These are phyloP conservation scores for Dasyurus viverrinus DNA, from an alignment of 2,113 vertebrate genomes.

Conservation along the genomic window DNA sequence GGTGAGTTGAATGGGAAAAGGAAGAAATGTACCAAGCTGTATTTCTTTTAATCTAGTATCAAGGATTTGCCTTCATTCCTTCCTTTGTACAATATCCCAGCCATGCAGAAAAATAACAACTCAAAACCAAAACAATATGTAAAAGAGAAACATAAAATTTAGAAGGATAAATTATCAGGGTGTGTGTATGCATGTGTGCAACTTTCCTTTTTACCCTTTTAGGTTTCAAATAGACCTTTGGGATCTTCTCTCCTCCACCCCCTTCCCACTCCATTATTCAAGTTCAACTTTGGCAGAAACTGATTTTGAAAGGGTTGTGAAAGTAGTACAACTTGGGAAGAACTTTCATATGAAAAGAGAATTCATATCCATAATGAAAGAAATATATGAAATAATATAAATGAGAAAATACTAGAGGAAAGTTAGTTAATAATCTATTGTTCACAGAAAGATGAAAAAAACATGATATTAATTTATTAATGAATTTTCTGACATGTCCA, in stretches of 20 bases:
- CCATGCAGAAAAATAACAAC: neutral
- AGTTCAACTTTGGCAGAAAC: neutral
- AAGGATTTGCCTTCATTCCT: neutral
- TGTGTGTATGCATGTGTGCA: neutral
- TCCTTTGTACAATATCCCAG: neutral
- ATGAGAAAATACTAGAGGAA: neutral
- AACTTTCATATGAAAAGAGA: neutral
- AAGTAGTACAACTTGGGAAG: neutral
- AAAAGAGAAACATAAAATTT: neutral
- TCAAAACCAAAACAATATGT: neutral
- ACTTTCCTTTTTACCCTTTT: neutral
- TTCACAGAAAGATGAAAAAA: neutral
- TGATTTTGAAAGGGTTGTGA: neutral
- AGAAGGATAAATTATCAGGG: neutral
- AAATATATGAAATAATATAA: neutral
- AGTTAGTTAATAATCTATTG: neutral
- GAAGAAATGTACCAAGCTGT: neutral
- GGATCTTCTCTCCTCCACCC: neutral
- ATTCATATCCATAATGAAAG: neutral
- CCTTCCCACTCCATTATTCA: neutral
- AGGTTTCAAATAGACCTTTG: neutral
- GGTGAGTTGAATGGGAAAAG: neutral
- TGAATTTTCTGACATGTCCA: neutral
- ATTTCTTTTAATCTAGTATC: neutral
- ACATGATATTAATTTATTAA: neutral